Base-by-base conservation (phyloP, 2,113 vertebrate genomes). In the Xyrauchen texanus region DNA sequence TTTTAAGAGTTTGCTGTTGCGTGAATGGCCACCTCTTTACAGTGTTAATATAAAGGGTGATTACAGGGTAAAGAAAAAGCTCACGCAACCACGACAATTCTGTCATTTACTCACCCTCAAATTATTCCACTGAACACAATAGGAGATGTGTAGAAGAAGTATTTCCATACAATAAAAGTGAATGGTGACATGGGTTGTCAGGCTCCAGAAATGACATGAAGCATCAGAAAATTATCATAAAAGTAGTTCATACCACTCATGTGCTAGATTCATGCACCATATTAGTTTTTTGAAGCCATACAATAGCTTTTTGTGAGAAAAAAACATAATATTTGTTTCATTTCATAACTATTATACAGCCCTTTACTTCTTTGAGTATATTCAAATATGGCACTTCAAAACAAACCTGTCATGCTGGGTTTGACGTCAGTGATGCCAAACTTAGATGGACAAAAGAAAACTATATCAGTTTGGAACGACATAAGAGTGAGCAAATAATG, bases 21-120 rank as follows among this genome's bases (percentile, higher is more conserved):
- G 9, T 16, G 12, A 72, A 63, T 47, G 15, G 6, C 49, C 46
- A 76, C 12, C 61, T 67, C 3, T 47, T 65, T 52, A 77, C 61
- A 76, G 46, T 64, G 47, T 73, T 74, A 66, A 10, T 62, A 63
- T 78, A 67, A 65, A 74, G 62, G 21, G 68, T 7, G 63, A 68
- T 34, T 34, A 34, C 8, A 49, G 51, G 21, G 53, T n/a, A 55
- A 55, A 49, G 8, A 8, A 6, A 58, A 6, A 15, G 55, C n/a
- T 58, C 1, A 58, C 52, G 9, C 52, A 11, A 55, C 11, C 11
- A 55, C 12, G 4, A 55, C 11, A 5, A 1, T 55, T 55, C 10
- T 12, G 52, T n/a, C 55, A 15, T 58, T 58, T 58, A 58, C 55
- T 58, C 55, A 15, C 55, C 55, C 13, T 58, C 12, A 57, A 6